phyloP scores from a whole-genome alignment of 23 tunicate genomes.

The Phallusia fumigata region DNA sequence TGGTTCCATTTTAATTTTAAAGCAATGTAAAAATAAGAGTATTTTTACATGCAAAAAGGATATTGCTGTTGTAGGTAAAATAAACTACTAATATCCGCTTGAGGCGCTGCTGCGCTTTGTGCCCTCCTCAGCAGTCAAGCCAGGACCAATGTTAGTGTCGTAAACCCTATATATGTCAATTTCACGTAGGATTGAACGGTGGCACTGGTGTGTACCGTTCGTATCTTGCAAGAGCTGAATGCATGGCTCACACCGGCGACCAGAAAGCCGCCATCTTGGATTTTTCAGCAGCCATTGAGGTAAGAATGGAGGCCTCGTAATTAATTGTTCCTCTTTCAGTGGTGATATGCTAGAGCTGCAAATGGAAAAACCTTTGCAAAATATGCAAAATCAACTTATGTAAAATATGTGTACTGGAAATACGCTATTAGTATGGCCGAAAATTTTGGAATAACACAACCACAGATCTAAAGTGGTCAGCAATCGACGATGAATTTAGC shows the following conservation, averaged over 20 bases:
- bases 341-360: no score
- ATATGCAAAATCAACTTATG: no score
- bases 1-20: no score
- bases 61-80: background rate
- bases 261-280: constrained; percentile 71
- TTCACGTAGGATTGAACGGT: constrained; percentile 43
- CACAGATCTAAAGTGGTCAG: no score
- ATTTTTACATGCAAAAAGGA: no score
- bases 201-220: constrained; percentile 73
- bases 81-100: background rate
- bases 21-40: no score
- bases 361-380: no score
- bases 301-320: background rate
- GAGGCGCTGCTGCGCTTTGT: background rate
- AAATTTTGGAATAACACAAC: no score
- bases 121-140: background rate
- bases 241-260: constrained; percentile 89
- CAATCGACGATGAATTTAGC: no score
- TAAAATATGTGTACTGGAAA: no score
- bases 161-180: background rate
- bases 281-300: constrained; percentile 88
- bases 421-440: no score
- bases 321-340: no score
- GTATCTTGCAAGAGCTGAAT: constrained; percentile 85
- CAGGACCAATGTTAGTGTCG: background rate